A percentile compares a stretch with the other conserved stretches of the same genome.
Evolutionary conservation across 2,888 invertebrate genomes (phyloP).

Genomic region (Dione juno): DNA sequence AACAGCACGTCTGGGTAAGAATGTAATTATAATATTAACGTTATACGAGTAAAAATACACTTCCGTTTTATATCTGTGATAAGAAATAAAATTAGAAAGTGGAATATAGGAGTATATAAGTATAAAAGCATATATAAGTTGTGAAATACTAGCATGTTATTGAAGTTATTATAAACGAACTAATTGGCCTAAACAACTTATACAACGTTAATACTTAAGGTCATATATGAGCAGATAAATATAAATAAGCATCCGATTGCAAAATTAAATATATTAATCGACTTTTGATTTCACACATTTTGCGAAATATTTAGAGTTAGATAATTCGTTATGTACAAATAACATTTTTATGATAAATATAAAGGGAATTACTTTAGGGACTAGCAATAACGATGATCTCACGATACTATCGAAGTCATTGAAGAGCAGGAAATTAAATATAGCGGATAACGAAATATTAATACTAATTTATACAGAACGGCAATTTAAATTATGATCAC

Average conservation of each 20-base stretch:
- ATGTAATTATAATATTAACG: constrained; percentile 21
- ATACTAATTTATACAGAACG: too few species aligned
- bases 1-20: background rate
- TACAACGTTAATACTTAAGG: constrained; percentile 23
- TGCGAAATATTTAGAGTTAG: background rate
- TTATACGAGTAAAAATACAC: constrained; percentile 16
- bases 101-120: constrained; percentile 8
- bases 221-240: constrained; percentile 22
- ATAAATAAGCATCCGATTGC: constrained; percentile 33
- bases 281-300: constrained; percentile 23
- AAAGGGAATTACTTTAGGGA: background rate
- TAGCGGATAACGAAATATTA: too few species aligned
- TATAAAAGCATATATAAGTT: too few species aligned
- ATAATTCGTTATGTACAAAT: background rate
- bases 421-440: too few species aligned
- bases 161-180: constrained; percentile 30
- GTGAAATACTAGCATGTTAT: constrained; percentile 30
- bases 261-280: constrained; percentile 29
- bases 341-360: constrained; percentile 8
- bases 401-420: too few species aligned
- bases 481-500: too few species aligned
- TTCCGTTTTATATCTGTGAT: constrained; percentile 28
- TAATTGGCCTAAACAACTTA: constrained; percentile 32
- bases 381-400: background rate
- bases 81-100: constrained; percentile 35